Evolutionary conservation across 2,888 invertebrate species (phyloP).

Genomic region (Tenthredo livida): DNA sequence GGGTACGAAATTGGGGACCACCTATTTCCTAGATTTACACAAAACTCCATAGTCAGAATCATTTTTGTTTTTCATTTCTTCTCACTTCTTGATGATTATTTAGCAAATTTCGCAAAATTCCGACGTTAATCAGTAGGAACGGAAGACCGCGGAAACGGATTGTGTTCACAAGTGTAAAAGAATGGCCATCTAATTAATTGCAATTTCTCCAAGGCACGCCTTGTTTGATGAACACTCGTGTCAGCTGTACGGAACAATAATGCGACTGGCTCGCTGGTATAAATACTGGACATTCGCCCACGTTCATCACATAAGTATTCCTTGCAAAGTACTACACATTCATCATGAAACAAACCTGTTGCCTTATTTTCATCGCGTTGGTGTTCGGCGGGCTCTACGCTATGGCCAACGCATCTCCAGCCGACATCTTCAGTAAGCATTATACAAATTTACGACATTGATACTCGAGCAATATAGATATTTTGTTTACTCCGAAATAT

Average conservation of each 20-base stretch:
- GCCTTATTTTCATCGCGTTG: not conserved
- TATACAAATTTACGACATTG: not conserved
- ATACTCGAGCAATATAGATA: not conserved
- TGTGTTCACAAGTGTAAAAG: not conserved
- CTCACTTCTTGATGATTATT: no score
- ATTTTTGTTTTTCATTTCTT: no score
- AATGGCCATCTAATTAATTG: not conserved
- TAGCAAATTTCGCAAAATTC: no score
- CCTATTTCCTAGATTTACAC: not conserved
- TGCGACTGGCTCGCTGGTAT: not conserved
- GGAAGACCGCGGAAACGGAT: not conserved
- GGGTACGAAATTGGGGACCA: not conserved
- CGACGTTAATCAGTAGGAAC: no score
- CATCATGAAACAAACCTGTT: no score
- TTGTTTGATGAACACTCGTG: not conserved
- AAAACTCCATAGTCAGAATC: no score
- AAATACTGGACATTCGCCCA: not conserved
- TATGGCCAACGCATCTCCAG: no score
- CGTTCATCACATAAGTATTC: not conserved
- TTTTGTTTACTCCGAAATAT: not conserved
- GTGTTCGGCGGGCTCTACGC: not conserved
- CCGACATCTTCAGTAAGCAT: no score
- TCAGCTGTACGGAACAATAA: not conserved
- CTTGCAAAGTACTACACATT: not conserved
- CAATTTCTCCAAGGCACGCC: not conserved